Conservation (phyloP, 2,113 vertebrate species). For the Gymnobelideus leadbeateri region DNA sequence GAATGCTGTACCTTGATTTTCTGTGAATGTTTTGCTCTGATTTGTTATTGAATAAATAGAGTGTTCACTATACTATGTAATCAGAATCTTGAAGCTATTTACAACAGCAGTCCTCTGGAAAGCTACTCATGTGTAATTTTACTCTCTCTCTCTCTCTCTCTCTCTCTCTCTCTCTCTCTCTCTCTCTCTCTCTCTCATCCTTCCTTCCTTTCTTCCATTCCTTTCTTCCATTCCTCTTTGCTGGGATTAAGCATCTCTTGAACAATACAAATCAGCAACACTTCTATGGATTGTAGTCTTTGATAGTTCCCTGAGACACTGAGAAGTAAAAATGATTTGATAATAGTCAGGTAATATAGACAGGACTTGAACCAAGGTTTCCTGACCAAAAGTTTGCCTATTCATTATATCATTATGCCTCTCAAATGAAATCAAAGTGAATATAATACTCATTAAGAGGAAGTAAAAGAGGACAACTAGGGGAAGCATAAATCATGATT, state of each 20-base stretch:
- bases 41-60: too few relatives aligned
- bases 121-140: too few relatives aligned
- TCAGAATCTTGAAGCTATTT: too few relatives aligned
- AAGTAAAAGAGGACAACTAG: not conserved
- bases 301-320: not conserved
- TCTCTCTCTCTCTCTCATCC: too few relatives aligned
- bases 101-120: too few relatives aligned
- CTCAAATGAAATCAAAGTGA: constrained; percentile 6
- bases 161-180: too few relatives aligned
- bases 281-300: not conserved
- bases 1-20: too few relatives aligned
- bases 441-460: not conserved
- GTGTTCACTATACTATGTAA: too few relatives aligned
- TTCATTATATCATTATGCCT: not conserved
- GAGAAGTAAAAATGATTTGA: not conserved
- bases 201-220: too few relatives aligned
- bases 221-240: too few relatives aligned
- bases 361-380: not conserved
- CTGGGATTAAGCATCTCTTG: not conserved
- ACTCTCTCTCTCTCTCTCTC: too few relatives aligned
- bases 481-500: not conserved
- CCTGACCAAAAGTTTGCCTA: not conserved
- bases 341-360: not conserved
- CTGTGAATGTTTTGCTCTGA: too few relatives aligned
- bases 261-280: not conserved